These are phyloP conservation scores for Galerucella calmariensis DNA, from an alignment of 2,888 invertebrate species.

Conservation along the genomic window DNA sequence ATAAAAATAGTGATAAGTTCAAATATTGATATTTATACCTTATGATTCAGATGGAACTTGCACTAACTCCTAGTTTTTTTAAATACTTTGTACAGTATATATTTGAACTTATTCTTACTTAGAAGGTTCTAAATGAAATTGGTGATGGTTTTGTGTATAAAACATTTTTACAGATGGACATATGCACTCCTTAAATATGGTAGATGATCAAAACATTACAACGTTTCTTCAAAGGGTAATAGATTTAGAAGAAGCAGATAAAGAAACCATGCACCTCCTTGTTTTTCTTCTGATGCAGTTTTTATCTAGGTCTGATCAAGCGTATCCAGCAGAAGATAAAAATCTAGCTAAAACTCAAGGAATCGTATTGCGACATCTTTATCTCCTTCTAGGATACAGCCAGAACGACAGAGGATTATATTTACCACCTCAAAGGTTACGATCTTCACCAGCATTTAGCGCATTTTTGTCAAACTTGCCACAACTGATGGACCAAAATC, in stretches of 20 bases:
- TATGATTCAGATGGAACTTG: not conserved
- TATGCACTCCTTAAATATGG: conserved; percentile 84
- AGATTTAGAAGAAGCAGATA: conserved; percentile 93
- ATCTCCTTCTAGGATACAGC: conserved; percentile 92
- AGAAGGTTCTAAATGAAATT: no score
- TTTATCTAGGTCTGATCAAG: conserved; percentile 83
- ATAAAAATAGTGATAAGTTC: not conserved
- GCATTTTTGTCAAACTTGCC: conserved; percentile 94
- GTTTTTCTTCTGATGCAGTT: conserved; percentile 98
- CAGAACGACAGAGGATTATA: conserved; percentile 91
- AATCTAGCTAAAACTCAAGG: conserved; percentile 81
- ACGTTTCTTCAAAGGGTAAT: conserved; percentile 87
- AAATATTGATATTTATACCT: not conserved
- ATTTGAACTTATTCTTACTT: no score
- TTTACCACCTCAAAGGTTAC: conserved; percentile 86
- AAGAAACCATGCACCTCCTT: conserved; percentile 93
- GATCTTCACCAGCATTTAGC: conserved; percentile 94
- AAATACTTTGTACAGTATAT: not conserved
- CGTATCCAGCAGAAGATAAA: conserved; percentile 90
- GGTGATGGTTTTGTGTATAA: not conserved
- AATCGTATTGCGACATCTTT: conserved; percentile 90
- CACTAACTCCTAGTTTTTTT: not conserved
- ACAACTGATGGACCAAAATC: conserved; percentile 95
- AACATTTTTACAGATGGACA: conserved; percentile 74
- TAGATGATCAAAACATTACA: conserved; percentile 83